These are phyloP conservation scores for Gasterosteus aculeatus DNA, from an alignment of 2,113 vertebrate genomes.

Conservation along the genomic window DNA sequence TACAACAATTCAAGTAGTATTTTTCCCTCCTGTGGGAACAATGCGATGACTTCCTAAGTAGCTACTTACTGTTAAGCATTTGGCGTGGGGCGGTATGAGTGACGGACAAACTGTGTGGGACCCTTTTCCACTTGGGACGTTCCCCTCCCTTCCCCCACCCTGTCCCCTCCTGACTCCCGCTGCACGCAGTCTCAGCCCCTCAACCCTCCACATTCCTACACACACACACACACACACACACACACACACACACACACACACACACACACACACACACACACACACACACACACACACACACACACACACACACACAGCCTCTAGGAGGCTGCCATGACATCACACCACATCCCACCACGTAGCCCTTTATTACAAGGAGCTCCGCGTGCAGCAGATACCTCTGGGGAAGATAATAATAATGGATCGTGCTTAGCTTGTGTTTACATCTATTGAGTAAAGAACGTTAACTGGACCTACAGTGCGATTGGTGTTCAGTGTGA, in stretches of 20 bases:
- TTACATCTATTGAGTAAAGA: slow-evolving; percentile 32
- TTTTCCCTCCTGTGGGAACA: slow-evolving; percentile 23
- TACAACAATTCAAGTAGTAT: slow-evolving; percentile 1
- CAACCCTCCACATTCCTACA: slow-evolving; percentile 71
- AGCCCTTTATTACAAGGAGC: slow-evolving; percentile 58
- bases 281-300: slow-evolving; percentile 4
- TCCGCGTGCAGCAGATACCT: slow-evolving; percentile 43
- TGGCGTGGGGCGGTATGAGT: slow-evolving; percentile 23
- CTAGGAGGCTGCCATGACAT: slow-evolving; percentile 72
- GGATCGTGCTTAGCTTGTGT: slow-evolving; percentile 40
- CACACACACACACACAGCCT: slow-evolving; percentile 48
- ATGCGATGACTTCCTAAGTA: slow-evolving; percentile 41
- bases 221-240: slow-evolving; percentile 33
- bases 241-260: slow-evolving; percentile 27
- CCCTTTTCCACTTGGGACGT: slow-evolving; percentile 59
- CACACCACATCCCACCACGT: slow-evolving; percentile 69
- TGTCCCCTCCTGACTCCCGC: slow-evolving; percentile 63
- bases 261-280: slow-evolving; percentile 27
- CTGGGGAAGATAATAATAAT: slow-evolving; percentile 55
- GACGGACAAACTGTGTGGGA: slow-evolving; percentile 59
- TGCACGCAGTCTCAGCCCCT: slow-evolving; percentile 69
- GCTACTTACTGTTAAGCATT: slow-evolving; percentile 52
- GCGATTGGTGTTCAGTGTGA: slow-evolving; percentile 10
- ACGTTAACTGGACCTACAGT: slow-evolving; percentile 22
- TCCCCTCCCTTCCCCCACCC: slow-evolving; percentile 68